Evolutionary conservation across 2,797 vertebrate genomes (phyloP).

Genomic region (Brotula barbata): DNA sequence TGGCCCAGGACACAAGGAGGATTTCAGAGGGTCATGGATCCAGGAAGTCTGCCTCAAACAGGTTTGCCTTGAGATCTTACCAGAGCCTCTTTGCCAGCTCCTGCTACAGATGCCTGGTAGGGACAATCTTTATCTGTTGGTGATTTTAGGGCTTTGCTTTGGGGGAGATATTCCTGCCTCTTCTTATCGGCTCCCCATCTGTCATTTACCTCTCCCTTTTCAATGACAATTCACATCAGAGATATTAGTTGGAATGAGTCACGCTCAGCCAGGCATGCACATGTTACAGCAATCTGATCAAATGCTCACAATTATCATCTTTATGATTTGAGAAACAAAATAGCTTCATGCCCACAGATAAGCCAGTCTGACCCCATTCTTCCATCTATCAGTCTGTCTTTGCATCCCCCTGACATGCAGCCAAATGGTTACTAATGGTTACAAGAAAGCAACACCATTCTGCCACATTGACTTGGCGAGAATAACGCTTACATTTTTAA

Average conservation of each 20-base stretch:
- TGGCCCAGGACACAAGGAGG: slow-evolving; percentile 44
- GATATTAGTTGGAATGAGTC: slow-evolving; percentile 64
- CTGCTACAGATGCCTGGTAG: slow-evolving; percentile 78
- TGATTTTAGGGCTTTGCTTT: slow-evolving; percentile 78
- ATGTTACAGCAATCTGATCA: slow-evolving; percentile 23
- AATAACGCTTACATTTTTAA: too few relatives aligned
- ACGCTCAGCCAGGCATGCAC: slow-evolving; percentile 53
- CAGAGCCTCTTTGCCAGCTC: slow-evolving; percentile 77
- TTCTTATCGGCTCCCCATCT: slow-evolving; percentile 77
- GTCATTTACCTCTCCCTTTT: slow-evolving; percentile 80
- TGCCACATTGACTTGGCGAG: too few relatives aligned
- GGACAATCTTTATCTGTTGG: slow-evolving; percentile 77
- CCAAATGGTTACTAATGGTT: slow-evolving; percentile 44
- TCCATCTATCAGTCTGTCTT: slow-evolving; percentile 15
- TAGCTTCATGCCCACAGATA: slow-evolving; percentile 24
- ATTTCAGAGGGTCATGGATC: slow-evolving; percentile 53
- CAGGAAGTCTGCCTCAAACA: slow-evolving; percentile 53
- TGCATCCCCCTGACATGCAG: slow-evolving; percentile 44
- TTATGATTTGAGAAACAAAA: not conserved
- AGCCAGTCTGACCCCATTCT: slow-evolving; percentile 10
- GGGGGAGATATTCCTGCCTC: slow-evolving; percentile 75
- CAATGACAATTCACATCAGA: slow-evolving; percentile 78
- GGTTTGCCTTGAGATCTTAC: slow-evolving; percentile 73
- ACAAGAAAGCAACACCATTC: slow-evolving; percentile 35
- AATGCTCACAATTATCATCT: not conserved